Base-by-base conservation (phyloP, 2,797 vertebrate species). In the Syngnathus acus region DNA sequence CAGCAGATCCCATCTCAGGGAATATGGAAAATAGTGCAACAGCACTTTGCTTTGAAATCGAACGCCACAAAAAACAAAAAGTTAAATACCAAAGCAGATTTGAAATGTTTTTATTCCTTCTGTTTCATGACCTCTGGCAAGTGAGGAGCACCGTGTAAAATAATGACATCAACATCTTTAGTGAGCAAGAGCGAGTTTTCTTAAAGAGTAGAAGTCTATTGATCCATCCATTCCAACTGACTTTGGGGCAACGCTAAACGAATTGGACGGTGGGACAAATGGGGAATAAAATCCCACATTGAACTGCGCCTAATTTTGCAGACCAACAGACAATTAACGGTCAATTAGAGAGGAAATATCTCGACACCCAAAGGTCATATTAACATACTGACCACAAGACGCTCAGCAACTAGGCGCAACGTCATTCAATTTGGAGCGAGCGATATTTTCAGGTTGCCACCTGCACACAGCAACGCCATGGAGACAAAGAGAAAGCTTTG, bases 1-100 rank as follows among this genome's bases (percentile, higher is more conserved):
- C 55, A 68, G 76, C n/a, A 32, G 64, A 64, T 67, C 72, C 37
- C 43, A 66, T 19, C 48, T 23, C 19, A 74, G 47, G 62, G 64
- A 67, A 72, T 43, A 66, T 39, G 65, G 60, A 81, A 72, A 69
- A 57, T 58, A 58, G 47, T 16, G 38, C 21, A 5, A 55, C 43
- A 68, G 65, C 67, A 51, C 72, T 72, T 61, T 53, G 17, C 26
- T 11, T 26, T 7, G 11, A 65, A 65, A 64, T 21, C 0, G 37
- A 65, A 50, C 1, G 32, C 47, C 47, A 65, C 32, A 37, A 47
- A 48, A 43, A 13, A 45, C 16, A 43, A 17, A 8, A 6, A 47
- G 17, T 59, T 45, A 43, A 58, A 58, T 5, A 66, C 16, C 38
- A 37, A 13, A 37, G 9, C 16, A 10, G 38, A 45, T 45, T 43